These are phyloP conservation scores for Oasisia sp. DNA, from an alignment of 2,888 invertebrate genomes.

Conservation along the genomic window DNA sequence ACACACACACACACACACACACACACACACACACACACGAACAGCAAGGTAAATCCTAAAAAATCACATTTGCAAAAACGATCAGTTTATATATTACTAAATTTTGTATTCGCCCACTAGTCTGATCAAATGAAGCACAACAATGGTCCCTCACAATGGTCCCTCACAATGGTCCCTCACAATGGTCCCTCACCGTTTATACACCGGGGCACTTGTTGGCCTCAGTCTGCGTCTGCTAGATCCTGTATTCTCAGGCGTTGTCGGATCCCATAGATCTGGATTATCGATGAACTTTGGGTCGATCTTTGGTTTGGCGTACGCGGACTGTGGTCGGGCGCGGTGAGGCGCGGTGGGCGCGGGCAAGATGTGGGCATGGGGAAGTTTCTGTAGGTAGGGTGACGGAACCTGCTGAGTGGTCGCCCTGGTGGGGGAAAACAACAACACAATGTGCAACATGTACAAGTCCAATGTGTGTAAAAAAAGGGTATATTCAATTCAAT, in stretches of 20 bases:
- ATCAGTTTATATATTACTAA: too few species aligned
- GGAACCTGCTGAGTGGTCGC: neutral
- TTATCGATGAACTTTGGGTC: conserved; percentile 63
- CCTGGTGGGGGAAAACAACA: neutral
- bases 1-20: too few species aligned
- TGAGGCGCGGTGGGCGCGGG: conserved; percentile 42
- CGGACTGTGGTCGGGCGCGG: conserved; percentile 51
- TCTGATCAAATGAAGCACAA: too few species aligned
- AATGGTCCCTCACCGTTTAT: neutral
- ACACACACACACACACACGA: too few species aligned
- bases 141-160: neutral
- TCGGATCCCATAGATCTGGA: conserved; percentile 58
- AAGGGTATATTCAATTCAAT: too few species aligned
- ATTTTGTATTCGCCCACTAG: too few species aligned
- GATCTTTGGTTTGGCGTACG: conserved; percentile 57
- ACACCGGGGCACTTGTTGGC: conserved; percentile 59
- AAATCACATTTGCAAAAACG: too few species aligned
- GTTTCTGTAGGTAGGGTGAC: conserved; percentile 59
- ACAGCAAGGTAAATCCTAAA: too few species aligned
- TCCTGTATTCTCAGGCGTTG: conserved; percentile 47
- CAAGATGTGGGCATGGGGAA: conserved; percentile 53
- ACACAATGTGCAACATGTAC: neutral
- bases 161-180: neutral
- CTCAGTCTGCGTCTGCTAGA: conserved; percentile 45
- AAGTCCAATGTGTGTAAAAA: neutral